Percentiles rank a stretch among this genome's conserved stretches.
Evolutionary conservation across 2,113 vertebrate genomes (phyloP).

Genomic region (Amia ocellicauda): DNA sequence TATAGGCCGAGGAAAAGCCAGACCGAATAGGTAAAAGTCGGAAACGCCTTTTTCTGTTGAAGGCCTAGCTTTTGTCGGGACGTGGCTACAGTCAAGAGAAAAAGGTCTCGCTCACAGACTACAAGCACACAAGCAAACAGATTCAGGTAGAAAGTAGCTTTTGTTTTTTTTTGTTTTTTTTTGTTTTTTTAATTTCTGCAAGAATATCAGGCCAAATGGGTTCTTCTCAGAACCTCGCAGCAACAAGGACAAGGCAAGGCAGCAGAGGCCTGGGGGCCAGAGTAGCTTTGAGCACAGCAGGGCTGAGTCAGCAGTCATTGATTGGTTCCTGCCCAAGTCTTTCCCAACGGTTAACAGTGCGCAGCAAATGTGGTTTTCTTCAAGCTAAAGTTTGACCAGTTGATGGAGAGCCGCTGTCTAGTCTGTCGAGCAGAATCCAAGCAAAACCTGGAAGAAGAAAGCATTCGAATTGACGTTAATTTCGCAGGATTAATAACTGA

Average conservation of each 20-base stretch:
- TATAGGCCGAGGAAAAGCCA: slow-evolving; percentile 61
- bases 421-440: slow-evolving; percentile 95
- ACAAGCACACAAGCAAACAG: slow-evolving; percentile 85
- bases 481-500: too few relatives aligned
- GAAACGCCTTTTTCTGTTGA: slow-evolving; percentile 31
- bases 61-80: slow-evolving; percentile 58
- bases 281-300: slow-evolving; percentile 73
- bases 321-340: slow-evolving; percentile 64
- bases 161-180: slow-evolving; percentile 45
- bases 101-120: slow-evolving; percentile 80
- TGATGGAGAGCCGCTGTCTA: slow-evolving; percentile 94
- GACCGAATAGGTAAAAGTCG: slow-evolving; percentile 53
- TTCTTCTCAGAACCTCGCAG: slow-evolving; percentile 70
- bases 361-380: slow-evolving; percentile 96
- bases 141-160: slow-evolving; percentile 72
- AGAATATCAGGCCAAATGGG: slow-evolving; percentile 68
- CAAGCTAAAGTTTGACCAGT: slow-evolving; percentile 99
- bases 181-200: slow-evolving; percentile 61
- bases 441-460: slow-evolving; percentile 76
- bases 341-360: slow-evolving; percentile 69
- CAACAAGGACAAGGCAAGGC: slow-evolving; percentile 78
- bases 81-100: slow-evolving; percentile 72
- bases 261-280: slow-evolving; percentile 67
- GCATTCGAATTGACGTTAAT: too few relatives aligned
- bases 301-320: slow-evolving; percentile 59